These are phyloP conservation scores for Helleia helle DNA, from an alignment of 2,888 invertebrate genomes.

Conservation along the genomic window DNA sequence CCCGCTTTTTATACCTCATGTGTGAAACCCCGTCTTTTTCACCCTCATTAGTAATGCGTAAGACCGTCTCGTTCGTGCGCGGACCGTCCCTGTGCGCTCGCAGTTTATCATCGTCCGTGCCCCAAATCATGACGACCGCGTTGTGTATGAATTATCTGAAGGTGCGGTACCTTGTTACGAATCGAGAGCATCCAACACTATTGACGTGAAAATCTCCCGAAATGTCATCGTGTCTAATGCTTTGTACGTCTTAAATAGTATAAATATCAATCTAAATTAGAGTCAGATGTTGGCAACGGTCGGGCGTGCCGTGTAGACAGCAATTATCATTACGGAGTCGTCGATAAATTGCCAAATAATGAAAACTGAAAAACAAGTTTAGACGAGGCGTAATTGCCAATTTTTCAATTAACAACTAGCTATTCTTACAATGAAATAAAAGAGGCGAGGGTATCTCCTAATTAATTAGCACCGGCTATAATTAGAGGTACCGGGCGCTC, in stretches of 20 bases:
- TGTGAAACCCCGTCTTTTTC: conserved; percentile 37
- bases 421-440: conserved; percentile 25
- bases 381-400: conserved; percentile 23
- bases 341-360: conserved; percentile 16
- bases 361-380: conserved; percentile 11
- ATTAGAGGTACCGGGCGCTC: conserved; percentile 41
- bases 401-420: conserved; percentile 25
- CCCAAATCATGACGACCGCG: conserved; percentile 61
- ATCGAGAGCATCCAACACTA: conserved; percentile 33
- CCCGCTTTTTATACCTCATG: conserved; percentile 59
- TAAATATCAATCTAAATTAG: conserved; percentile 10
- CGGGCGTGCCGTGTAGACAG: conserved; percentile 3
- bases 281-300: background rate
- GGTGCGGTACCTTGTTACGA: conserved; percentile 30
- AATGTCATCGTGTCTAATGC: background rate
- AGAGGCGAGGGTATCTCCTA: conserved; percentile 28
- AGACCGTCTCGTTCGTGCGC: conserved; percentile 33
- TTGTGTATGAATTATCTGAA: conserved; percentile 33
- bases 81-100: conserved; percentile 46
- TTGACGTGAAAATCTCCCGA: conserved; percentile 5
- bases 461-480: conserved; percentile 60
- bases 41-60: conserved; percentile 27
- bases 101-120: conserved; percentile 61
- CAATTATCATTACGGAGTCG: conserved; percentile 10
- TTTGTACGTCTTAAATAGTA: conserved; percentile 1